Base-by-base conservation (phyloP, 2,888 invertebrate genomes). In the Pandemis cinnamomeana region DNA sequence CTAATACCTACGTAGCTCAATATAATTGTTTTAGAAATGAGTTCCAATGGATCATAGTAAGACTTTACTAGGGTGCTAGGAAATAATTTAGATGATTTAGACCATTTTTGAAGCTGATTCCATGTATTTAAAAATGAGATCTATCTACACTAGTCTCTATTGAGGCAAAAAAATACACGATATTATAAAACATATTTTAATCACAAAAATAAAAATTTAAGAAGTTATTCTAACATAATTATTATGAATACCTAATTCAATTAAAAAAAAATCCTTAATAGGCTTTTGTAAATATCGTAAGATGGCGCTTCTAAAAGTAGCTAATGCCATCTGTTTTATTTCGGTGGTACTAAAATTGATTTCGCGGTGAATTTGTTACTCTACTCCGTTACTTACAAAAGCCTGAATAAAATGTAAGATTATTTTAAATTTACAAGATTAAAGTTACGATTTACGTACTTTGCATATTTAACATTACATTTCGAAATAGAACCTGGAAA, bases 171-270 rank as follows among this genome's bases (percentile, higher is more conserved):
- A 71, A 75, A 48, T 10, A 48, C 55, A 7, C 53, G 58, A 20
- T 67, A 55, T 20, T 75, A 68, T 36, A 71, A 75, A 67, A 71
- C 55, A 67, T 7, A 68, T 58, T 71, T 71, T 71, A 68, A 67
- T 75, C 71, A 75, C 58, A 58, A 75, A 66, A 61, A 67, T 71
- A 75, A 63, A 71, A 71, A 75, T 58, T 55, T 60, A 68, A 68
- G 61, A 51, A 60, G 15, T n/a, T 58, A 36, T 8, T 36, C 36
- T 51, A 46, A 27, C 0, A 27, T 46, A 55, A 15, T 66, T 53
- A 44, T 68, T 51, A 51, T n/a, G 6, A n/a, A 51, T n/a, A 51
- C 20, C 46, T 36, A 36, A 15, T 15, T 8, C 15, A 44, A 46
- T 44, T 46, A 10, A 46, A 15, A 63, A 63, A 20, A 63, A 0